Evolutionary conservation across 2,888 invertebrate species (phyloP), one percentile per base, ranked within the genome.

Genomic region (Eurytoma adleriae): DNA sequence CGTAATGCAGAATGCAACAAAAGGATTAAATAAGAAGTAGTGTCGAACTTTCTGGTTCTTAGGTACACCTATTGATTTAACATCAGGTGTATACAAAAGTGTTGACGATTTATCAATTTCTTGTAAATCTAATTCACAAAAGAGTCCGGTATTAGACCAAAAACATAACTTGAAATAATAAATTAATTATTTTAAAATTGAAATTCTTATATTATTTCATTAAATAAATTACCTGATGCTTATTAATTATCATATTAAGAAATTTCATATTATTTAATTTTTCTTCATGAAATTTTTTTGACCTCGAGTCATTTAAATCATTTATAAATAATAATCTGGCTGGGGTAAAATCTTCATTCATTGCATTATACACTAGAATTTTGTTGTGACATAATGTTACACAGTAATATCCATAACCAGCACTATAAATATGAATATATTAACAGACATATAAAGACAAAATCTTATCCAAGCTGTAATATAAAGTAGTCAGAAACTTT

Each of bases 1-100:
- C 84, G 87, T 85, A 7, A 87, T 84, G 71, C 86, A 86, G 67
- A 82, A 82, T 48, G 81, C 70, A 74, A 85, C 79, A 59, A 83
- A 66, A 40, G 83, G 82, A 74, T 84, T 86, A 59, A 89, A 88
- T 71, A 83, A 74, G 30, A 78, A 79, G 56, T 75, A 80, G 1
- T 73, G 52, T 1, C 27, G 2, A 66, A 83, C 57, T 67, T 68
- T 70, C 52, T 81, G 52, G 50, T 71, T 62, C 40, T 72, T 61
- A 59, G 79, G 80, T n/a, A 71, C 57, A n/a, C 78, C 73, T 82
- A 86, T 68, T 82, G 69, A 68, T 18, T 80, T 70, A 76, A 82
- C 13, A 20, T 71, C 7, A 82, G 86, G 69, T 77, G 81, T 61
- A 68, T 56, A 27, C 78, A 64, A 59, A 20, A 57, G 3, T 80